phyloP scores from a whole-genome alignment of 2,888 invertebrate genomes.

The Aradus depressus region DNA sequence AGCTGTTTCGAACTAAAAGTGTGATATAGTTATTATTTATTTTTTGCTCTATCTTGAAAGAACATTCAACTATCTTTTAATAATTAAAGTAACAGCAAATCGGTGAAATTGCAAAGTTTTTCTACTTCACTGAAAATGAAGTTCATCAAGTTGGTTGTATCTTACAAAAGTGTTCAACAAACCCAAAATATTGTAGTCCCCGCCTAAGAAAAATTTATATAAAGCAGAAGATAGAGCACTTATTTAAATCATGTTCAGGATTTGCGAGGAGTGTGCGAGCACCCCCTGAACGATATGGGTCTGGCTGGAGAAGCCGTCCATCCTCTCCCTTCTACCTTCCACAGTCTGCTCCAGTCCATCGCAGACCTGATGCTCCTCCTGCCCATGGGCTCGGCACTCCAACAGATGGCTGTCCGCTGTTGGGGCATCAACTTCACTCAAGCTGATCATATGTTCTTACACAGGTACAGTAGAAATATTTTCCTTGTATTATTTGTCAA shows the following conservation, averaged over 20 bases:
- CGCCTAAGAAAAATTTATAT: background rate
- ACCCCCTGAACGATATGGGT: conserved; percentile 66
- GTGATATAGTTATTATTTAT: too few species aligned
- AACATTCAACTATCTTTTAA: too few species aligned
- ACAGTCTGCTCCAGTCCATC: conserved; percentile 78
- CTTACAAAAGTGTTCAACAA: too few species aligned
- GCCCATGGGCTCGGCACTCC: conserved; percentile 74
- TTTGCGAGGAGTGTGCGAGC: conserved; percentile 52
- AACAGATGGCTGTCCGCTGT: conserved; percentile 85
- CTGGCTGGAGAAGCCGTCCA: conserved; percentile 49
- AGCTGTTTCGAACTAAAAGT: too few species aligned
- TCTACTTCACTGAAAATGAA: too few species aligned
- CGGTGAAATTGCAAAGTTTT: too few species aligned
- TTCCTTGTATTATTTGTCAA: conserved; percentile 35
- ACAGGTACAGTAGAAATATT: conserved; percentile 41
- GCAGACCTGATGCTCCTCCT: conserved; percentile 82
- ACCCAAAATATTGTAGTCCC: too few species aligned
- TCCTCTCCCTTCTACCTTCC: conserved; percentile 57
- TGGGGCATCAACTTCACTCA: conserved; percentile 85
- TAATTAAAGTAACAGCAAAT: too few species aligned
- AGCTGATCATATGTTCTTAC: conserved; percentile 82
- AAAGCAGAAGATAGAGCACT: conserved; percentile 1
- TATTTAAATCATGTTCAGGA: conserved; percentile 41
- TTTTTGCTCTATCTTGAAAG: too few species aligned
- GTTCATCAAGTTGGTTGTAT: too few species aligned